Conservation (phyloP, 2,113 vertebrate species). For the Prunella fulvescens region DNA sequence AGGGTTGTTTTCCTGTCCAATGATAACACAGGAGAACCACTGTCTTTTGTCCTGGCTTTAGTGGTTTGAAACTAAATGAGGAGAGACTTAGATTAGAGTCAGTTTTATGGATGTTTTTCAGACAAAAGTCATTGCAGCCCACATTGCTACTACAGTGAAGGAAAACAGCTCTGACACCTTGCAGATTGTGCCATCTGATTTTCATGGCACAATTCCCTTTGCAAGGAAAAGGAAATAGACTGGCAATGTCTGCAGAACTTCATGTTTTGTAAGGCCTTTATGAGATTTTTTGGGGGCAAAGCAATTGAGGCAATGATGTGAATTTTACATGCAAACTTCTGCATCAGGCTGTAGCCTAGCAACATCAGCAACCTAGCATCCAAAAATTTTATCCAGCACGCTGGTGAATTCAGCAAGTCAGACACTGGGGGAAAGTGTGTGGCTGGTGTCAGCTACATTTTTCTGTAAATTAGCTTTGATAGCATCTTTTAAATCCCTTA, state of each 20-base stretch:
- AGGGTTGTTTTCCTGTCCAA: neutral
- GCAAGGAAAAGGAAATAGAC: neutral
- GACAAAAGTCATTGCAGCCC: neutral
- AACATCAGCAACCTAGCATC: neutral
- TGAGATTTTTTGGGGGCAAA: neutral
- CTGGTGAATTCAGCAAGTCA: neutral
- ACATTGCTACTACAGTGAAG: neutral
- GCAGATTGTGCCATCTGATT: neutral
- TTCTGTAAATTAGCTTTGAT: neutral
- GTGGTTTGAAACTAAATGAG: neutral
- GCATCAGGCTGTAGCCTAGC: slow-evolving; percentile 13
- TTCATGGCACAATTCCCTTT: neutral
- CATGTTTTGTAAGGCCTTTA: neutral
- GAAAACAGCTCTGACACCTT: neutral
- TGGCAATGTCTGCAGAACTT: neutral
- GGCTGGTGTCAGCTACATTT: neutral
- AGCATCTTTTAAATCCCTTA: neutral
- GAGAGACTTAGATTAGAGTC: neutral
- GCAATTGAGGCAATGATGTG: neutral
- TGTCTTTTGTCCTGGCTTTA: neutral
- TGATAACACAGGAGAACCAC: neutral
- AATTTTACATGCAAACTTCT: neutral
- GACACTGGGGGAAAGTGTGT: neutral
- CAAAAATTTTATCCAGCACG: neutral
- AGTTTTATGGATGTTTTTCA: neutral